Evolutionary conservation across 2,113 vertebrate species (phyloP).

Genomic region (Seriola rivoliana): DNA sequence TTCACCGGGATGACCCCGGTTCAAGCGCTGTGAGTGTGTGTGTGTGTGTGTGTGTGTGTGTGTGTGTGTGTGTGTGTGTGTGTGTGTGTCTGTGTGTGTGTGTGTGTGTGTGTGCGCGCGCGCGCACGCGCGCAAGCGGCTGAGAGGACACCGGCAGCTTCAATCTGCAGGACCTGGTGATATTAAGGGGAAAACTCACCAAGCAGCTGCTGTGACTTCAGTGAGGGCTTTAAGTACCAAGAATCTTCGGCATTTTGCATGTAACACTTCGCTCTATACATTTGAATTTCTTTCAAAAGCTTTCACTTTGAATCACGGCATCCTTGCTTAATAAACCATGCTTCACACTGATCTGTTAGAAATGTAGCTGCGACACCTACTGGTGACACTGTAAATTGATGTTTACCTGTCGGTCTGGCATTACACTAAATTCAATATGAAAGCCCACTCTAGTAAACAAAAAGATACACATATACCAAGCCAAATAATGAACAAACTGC

Average conservation of each 20-base stretch:
- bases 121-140: no score
- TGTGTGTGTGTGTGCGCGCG: no score
- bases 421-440: not conserved
- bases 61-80: not conserved
- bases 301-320: not conserved
- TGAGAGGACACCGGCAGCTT: not conserved
- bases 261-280: not conserved
- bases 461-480: not conserved
- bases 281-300: not conserved
- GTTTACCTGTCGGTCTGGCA: not conserved
- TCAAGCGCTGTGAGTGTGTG: no score
- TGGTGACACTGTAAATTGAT: slow-evolving; percentile 12
- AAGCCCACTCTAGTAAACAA: not conserved
- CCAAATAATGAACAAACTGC: not conserved
- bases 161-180: not conserved
- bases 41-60: not conserved
- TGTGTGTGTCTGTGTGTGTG: no score
- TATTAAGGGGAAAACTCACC: not conserved
- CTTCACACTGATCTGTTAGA: not conserved
- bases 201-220: not conserved
- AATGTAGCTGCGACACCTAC: slow-evolving; percentile 61
- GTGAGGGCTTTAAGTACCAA: not conserved
- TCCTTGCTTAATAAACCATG: not conserved
- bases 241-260: not conserved
- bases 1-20: no score